Percentiles rank a stretch among this genome's conserved stretches.
Conservation (phyloP, 2,888 invertebrate genomes). For the Phoronis australis region DNA sequence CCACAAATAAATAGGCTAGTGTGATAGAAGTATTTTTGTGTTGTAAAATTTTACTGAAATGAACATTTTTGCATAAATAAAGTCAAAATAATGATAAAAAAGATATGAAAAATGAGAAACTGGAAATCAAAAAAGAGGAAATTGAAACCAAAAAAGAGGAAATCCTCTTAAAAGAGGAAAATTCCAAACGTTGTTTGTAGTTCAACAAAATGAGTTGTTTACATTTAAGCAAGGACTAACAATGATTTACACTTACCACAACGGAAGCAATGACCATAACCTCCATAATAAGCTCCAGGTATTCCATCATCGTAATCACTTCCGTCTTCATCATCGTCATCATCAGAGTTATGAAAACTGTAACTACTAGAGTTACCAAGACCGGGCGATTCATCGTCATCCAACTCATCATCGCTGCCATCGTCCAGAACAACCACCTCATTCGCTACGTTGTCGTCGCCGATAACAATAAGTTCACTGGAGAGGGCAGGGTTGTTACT, state of each 20-base stretch:
- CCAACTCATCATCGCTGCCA: slow-evolving; percentile 11
- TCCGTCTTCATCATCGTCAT: slow-evolving; percentile 5
- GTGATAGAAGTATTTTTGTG: too few relatives aligned
- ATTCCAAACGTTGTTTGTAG: too few relatives aligned
- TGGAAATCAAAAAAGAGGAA: too few relatives aligned
- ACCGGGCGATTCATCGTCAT: too few relatives aligned
- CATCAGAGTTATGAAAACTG: slow-evolving; percentile 12
- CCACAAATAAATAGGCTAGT: too few relatives aligned
- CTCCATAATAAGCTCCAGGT: slow-evolving; percentile 58
- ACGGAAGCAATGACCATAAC: slow-evolving; percentile 61
- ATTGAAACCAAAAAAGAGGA: too few relatives aligned
- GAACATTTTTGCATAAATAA: neutral
- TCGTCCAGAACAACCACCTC: slow-evolving; percentile 5
- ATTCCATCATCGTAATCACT: slow-evolving; percentile 41
- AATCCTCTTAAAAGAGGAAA: too few relatives aligned
- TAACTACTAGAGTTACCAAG: too few relatives aligned
- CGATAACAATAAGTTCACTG: too few relatives aligned
- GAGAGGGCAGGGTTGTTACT: too few relatives aligned
- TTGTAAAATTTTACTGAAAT: neutral
- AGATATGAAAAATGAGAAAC: neutral
- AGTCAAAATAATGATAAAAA: neutral
- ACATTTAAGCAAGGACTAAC: too few relatives aligned
- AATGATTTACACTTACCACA: slow-evolving; percentile 53
- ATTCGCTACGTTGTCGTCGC: neutral
- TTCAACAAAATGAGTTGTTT: too few relatives aligned